A percentile compares a stretch with the other conserved stretches of the same genome.
Evolutionary conservation across 2,113 vertebrate genomes (phyloP).

Genomic region (Laticauda laticaudata): DNA sequence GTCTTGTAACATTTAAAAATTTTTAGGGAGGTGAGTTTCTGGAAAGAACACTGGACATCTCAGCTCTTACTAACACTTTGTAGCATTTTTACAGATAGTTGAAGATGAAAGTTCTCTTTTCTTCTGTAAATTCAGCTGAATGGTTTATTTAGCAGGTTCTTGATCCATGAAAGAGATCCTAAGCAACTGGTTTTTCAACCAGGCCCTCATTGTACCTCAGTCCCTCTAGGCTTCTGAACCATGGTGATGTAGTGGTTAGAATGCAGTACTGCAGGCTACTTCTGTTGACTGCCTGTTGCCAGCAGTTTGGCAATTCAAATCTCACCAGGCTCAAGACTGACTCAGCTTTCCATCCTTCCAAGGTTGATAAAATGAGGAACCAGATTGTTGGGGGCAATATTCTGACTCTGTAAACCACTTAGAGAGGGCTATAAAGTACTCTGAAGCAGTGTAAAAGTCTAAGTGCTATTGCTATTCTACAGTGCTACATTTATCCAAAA

Average conservation of each 20-base stretch:
- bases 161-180: conserved; percentile 2
- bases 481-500: background rate
- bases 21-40: background rate
- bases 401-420: no score
- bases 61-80: background rate
- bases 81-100: background rate
- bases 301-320: no score
- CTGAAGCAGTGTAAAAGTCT: no score
- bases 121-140: conserved; percentile 12
- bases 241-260: no score
- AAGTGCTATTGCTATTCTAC: background rate
- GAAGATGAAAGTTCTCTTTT: background rate
- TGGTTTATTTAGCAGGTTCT: conserved; percentile 10
- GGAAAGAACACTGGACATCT: background rate
- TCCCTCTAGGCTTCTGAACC: background rate
- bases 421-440: no score
- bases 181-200: conserved; percentile 3
- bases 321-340: no score
- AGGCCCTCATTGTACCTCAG: background rate
- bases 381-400: no score
- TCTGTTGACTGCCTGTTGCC: no score
- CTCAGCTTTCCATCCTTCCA: no score
- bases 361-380: no score
- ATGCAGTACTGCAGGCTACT: no score
- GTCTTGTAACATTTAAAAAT: background rate